A percentile compares a stretch with the other conserved stretches of the same genome.
phyloP scores from a whole-genome alignment of 2,797 vertebrate species.

The Diglossa cyanea region DNA sequence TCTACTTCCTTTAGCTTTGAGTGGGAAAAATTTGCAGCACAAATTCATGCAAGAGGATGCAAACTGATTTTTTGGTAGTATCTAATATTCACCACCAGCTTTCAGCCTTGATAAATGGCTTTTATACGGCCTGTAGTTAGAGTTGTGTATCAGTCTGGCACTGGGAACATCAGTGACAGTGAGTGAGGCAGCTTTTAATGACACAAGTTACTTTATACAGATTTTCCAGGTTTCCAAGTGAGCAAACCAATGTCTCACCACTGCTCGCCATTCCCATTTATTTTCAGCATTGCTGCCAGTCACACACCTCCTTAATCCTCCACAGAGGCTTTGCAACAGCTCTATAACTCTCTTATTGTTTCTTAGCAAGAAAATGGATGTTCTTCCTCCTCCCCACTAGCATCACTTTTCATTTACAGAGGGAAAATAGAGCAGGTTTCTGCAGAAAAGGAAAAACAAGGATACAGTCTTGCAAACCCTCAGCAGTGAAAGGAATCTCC shows the following conservation, averaged over 20 bases:
- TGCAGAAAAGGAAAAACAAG: neutral
- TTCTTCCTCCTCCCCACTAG: neutral
- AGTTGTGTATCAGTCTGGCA: neutral
- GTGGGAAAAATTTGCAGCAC: neutral
- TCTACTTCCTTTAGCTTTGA: neutral
- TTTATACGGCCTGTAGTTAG: neutral
- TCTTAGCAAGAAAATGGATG: neutral
- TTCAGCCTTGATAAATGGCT: neutral
- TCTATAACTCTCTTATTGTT: neutral
- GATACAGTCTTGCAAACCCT: neutral
- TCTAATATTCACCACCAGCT: neutral
- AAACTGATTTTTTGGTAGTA: neutral
- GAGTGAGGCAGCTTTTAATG: neutral
- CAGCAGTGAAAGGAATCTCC: neutral
- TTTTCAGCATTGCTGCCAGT: neutral
- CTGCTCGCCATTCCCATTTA: neutral
- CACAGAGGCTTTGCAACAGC: neutral
- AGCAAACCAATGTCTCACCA: neutral
- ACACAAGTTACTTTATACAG: accelerated
- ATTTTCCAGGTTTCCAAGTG: neutral
- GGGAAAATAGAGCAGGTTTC: neutral
- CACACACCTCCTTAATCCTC: neutral
- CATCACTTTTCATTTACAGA: neutral
- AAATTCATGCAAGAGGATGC: neutral
- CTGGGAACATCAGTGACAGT: neutral